Evolutionary conservation across 1,140 invertebrate genomes (phyloP).

Genomic region (Platyura marginata): DNA sequence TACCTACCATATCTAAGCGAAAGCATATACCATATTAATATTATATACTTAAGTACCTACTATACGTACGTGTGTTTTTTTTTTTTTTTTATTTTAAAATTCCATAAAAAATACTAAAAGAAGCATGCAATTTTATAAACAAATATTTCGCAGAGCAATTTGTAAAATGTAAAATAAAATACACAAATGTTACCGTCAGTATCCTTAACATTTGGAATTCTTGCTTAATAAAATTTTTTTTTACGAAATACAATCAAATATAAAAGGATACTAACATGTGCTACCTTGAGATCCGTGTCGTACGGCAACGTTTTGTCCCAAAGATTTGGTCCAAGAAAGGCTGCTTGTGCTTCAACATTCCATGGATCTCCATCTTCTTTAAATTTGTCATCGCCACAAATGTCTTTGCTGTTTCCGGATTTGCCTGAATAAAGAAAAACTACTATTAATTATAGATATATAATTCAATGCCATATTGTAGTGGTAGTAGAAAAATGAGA

Average conservation of each 20-base stretch:
- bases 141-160: neutral
- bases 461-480: neutral
- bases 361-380: slow-evolving; percentile 70
- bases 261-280: slow-evolving; percentile 34
- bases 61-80: too few species aligned
- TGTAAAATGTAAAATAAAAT: neutral
- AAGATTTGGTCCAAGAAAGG: slow-evolving; percentile 82
- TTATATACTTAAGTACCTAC: too few species aligned
- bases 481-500: too few species aligned
- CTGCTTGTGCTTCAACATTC: slow-evolving; percentile 76
- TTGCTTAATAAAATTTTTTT: neutral
- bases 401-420: slow-evolving; percentile 39
- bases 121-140: neutral
- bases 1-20: too few species aligned
- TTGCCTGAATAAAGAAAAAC: slow-evolving; percentile 28
- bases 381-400: slow-evolving; percentile 49
- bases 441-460: slow-evolving; percentile 1
- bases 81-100: too few species aligned
- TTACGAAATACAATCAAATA: neutral
- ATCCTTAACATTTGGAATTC: neutral
- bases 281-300: slow-evolving; percentile 87
- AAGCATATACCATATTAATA: too few species aligned
- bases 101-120: too few species aligned
- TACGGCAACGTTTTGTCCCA: slow-evolving; percentile 86
- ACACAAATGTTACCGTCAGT: neutral